Evolutionary conservation across 2,888 invertebrate species (phyloP).

Genomic region (Cabera pusaria): DNA sequence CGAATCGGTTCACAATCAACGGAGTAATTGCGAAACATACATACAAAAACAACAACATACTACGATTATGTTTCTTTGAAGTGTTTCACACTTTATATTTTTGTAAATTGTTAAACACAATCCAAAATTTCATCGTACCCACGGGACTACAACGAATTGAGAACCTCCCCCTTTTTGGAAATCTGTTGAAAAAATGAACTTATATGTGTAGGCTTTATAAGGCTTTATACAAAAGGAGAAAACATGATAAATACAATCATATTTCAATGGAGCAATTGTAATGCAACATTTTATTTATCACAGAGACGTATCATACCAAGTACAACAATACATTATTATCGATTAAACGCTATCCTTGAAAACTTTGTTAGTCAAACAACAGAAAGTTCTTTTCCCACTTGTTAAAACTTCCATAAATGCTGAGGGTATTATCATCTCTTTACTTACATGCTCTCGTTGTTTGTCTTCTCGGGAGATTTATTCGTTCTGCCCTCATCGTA

Average conservation of each 20-base stretch:
- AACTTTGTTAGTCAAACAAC: constrained; percentile 35
- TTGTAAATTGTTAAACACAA: too few species aligned
- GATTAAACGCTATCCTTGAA: constrained; percentile 33
- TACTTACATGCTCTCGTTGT: constrained; percentile 36
- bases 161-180: too few species aligned
- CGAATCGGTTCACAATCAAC: too few species aligned
- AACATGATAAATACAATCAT: not conserved
- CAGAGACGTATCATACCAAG: constrained; percentile 16
- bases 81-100: too few species aligned
- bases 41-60: too few species aligned
- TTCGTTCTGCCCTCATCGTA: constrained; percentile 31
- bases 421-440: constrained; percentile 37
- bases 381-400: constrained; percentile 34
- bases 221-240: not conserved
- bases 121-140: too few species aligned
- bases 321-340: constrained; percentile 30
- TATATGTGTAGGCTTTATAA: too few species aligned
- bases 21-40: too few species aligned
- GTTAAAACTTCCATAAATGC: constrained; percentile 37
- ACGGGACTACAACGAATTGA: too few species aligned
- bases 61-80: too few species aligned
- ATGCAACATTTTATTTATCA: not conserved
- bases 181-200: too few species aligned
- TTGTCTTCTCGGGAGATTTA: constrained; percentile 34
- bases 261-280: not conserved